Percentiles rank a stretch among this genome's conserved stretches.
Conservation (phyloP, 2,888 invertebrate genomes). For the Candidula unifasciata region DNA sequence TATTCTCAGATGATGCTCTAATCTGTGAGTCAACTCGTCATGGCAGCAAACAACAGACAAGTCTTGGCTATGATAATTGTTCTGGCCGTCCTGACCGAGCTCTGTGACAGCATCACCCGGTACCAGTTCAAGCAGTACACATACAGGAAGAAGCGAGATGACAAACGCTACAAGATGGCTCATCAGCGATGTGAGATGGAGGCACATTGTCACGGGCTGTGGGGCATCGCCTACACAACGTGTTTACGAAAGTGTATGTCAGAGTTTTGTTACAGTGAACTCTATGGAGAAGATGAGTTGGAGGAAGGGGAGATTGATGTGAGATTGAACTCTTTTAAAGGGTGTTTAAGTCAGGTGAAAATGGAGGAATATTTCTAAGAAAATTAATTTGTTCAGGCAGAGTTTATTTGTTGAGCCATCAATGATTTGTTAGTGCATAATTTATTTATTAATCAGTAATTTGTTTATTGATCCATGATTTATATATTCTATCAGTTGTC, state of each 20-base stretch:
- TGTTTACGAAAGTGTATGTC: conserved; percentile 74
- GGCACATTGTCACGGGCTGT: conserved; percentile 64
- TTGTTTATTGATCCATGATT: not conserved
- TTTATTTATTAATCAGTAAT: not conserved
- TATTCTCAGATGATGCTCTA: too few species aligned
- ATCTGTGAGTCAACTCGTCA: not conserved
- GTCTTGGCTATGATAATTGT: conserved; percentile 1
- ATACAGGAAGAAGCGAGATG: conserved; percentile 59
- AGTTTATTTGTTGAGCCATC: not conserved
- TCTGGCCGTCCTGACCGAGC: not conserved
- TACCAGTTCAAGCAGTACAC: conserved; percentile 54
- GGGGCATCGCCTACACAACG: conserved; percentile 67
- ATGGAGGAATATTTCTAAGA: conserved; percentile 39
- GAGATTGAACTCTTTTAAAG: conserved; percentile 75
- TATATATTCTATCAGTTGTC: not conserved
- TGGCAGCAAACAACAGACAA: not conserved
- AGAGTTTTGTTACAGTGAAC: conserved; percentile 68
- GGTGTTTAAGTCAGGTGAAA: conserved; percentile 66
- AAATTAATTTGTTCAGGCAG: not conserved
- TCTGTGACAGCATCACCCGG: conserved; percentile 26
- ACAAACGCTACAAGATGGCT: conserved; percentile 68
- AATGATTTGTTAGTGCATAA: not conserved
- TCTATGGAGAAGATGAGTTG: conserved; percentile 73
- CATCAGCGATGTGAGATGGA: conserved; percentile 70
- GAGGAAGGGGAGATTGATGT: conserved; percentile 77